Percentiles rank a stretch among this genome's conserved stretches.
phyloP scores from a whole-genome alignment of 2,113 vertebrate species.

The Cnemophilus loriae region DNA sequence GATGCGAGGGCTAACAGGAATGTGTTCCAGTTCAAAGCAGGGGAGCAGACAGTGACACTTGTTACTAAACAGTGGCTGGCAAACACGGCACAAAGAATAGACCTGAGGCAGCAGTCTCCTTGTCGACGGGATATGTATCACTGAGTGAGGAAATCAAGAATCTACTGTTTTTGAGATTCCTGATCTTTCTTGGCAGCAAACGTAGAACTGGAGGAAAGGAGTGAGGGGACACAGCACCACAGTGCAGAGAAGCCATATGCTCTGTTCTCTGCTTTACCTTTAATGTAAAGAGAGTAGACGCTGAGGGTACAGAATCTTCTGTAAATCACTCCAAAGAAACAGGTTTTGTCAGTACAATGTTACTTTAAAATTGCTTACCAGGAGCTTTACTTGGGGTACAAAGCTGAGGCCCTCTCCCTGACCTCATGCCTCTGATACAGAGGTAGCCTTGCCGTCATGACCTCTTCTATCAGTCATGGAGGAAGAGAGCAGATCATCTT shows the following conservation, averaged over 20 bases:
- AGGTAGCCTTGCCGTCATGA: background rate
- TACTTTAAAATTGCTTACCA: background rate
- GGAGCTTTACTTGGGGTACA: background rate
- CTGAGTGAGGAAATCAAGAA: background rate
- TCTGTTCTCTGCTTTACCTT: background rate
- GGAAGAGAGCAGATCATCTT: background rate
- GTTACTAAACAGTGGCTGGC: constrained; percentile 72
- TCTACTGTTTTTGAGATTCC: background rate
- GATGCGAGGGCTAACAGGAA: constrained; percentile 66
- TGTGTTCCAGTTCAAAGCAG: constrained; percentile 65
- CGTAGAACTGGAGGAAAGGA: background rate
- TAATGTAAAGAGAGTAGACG: background rate
- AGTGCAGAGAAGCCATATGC: background rate
- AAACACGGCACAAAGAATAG: constrained; percentile 1
- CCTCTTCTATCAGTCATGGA: background rate
- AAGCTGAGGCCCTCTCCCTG: background rate
- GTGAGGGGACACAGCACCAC: background rate
- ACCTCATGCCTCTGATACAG: background rate
- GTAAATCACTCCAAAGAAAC: background rate
- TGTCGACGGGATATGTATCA: background rate
- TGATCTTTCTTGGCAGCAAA: background rate
- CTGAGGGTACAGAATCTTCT: background rate
- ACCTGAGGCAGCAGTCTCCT: background rate
- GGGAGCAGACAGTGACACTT: constrained; percentile 65
- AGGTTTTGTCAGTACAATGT: background rate